Evolutionary conservation across 2,113 vertebrate species (phyloP), one percentile per base, ranked within the genome.

Genomic region (Megaptera novaeangliae): DNA sequence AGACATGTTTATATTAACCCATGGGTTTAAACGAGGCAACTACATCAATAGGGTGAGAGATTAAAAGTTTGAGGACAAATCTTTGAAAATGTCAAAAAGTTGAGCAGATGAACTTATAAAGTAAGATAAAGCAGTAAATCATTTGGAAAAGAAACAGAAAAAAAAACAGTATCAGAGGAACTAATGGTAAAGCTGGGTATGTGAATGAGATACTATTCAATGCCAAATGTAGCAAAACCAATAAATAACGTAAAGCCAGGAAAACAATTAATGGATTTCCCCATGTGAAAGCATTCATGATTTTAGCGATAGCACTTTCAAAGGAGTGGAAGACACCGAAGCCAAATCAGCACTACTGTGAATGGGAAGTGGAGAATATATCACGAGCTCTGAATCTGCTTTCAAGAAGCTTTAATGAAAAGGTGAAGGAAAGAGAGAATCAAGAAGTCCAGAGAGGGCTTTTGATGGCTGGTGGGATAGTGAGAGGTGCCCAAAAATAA

Each of bases 11-110:
- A 15, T 63, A 68, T 64, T 77, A 81, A 83, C 2, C 10, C 36
- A 29, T 9, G 17, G 4, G 13, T 82, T 14, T 85, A 68, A 72
- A 80, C 61, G 25, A 81, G n/a, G 20, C 11, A 46, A 71, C 77
- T 49, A 64, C n/a, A 34, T 52, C 59, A 55, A 68, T 17, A 91
- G 2, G 72, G 9, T 46, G 9, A 27, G 63, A 44, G 14, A 64
- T 34, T 8, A 77, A 75, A 82, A 3, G 17, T 57, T 36, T 86
- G 9, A 59, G 25, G 8, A 39, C 20, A 66, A 57, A 3, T 41
- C 72, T 91, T 89, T 66, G 14, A 85, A 96, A 91, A 85, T 72
- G 11, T 77, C 52, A 71, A 92, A 49, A 59, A 46, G 8, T 7
- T 77, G n/a, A n/a, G 3, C 10, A 17, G 15, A 52, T 0, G 8